Evolutionary conservation across 2,797 vertebrate species (phyloP), one percentile per base, ranked within the genome.

Genomic region (Microctenopoma lineatum): DNA sequence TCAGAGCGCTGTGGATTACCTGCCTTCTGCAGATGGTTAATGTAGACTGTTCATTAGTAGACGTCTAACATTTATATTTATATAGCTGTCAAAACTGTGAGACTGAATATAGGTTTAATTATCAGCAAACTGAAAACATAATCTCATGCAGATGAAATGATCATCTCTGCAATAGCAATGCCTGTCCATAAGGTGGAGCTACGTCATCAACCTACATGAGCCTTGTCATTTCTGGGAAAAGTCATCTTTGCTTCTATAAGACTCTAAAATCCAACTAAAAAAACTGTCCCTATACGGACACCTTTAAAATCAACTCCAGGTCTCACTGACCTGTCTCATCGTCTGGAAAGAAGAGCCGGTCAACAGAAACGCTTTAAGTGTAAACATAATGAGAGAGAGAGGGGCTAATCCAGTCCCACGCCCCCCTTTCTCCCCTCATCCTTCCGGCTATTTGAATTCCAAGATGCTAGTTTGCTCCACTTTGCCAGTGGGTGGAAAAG

Each of bases 111-210:
- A 51, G 38, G 45, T 73, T 79, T 32, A 36, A 73, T 47, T 74
- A 15, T 69, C 16, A 50, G 8, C 44, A 11, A 48, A 12, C 2
- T 44, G 38, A 27, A 53, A 62, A 55, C 18, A 26, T 25, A 47
- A 51, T 54, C 13, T 48, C n/a, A 26, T 3, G 3, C 11, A 46
- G 34, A 53, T 46, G 27, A 66, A 70, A 62, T 6, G 0, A 26
- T 41, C 41, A 44, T 26, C 12, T 60, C 58, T 59, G 85, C 74
- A 83, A 50, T 83, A 83, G 74, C 74, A 10, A 41, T 7, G 48
- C 59, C 5, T 62, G 62, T 13, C 80, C 90, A 87, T 82, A 36
- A 54, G 89, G 63, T 55, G 81, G 81, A 21, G 82, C 59, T 78
- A 68, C 4, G 58, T 27, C 9, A 34, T 4, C 50, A n/a, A 56